phyloP scores from a whole-genome alignment of 2,113 vertebrate species.

The Microcebus ravelobensis region DNA sequence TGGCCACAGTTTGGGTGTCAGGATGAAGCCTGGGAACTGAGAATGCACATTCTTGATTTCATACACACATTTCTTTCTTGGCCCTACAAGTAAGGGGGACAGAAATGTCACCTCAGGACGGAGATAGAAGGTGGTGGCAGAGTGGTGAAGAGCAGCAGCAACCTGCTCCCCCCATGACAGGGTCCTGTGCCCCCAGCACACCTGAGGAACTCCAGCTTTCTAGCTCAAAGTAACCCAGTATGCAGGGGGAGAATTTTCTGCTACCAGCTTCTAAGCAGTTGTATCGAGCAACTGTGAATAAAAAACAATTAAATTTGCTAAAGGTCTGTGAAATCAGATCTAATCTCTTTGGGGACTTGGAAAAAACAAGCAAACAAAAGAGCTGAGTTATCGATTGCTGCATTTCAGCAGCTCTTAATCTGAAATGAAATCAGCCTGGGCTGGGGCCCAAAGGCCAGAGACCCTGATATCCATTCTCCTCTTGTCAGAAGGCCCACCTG shows the following conservation, averaged over 20 bases:
- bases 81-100: neutral
- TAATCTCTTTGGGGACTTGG: constrained; percentile 76
- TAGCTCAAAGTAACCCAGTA: neutral
- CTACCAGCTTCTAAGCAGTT: constrained; percentile 56
- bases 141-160: rapidly evolving
- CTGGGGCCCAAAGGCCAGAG: constrained; percentile 67
- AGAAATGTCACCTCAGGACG: neutral
- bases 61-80: neutral
- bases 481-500: constrained; percentile 62
- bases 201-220: neutral
- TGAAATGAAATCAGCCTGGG: constrained; percentile 80
- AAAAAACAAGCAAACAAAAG: constrained; percentile 80
- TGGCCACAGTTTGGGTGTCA: neutral
- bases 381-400: constrained; percentile 76
- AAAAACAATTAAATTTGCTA: constrained; percentile 82
- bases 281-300: constrained; percentile 69
- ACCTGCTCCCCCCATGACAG: rapidly evolving
- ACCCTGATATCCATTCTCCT: constrained; percentile 69
- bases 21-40: neutral
- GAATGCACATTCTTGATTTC: neutral
- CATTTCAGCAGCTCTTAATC: constrained; percentile 80
- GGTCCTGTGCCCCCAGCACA: neutral
- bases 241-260: neutral
- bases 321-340: constrained; percentile 77
- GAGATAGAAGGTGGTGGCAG: rapidly evolving